Percentiles rank a stretch among this genome's conserved stretches.
These are phyloP conservation scores for Apamea monoglypha DNA, from an alignment of 2,888 invertebrate species.

Conservation along the genomic window DNA sequence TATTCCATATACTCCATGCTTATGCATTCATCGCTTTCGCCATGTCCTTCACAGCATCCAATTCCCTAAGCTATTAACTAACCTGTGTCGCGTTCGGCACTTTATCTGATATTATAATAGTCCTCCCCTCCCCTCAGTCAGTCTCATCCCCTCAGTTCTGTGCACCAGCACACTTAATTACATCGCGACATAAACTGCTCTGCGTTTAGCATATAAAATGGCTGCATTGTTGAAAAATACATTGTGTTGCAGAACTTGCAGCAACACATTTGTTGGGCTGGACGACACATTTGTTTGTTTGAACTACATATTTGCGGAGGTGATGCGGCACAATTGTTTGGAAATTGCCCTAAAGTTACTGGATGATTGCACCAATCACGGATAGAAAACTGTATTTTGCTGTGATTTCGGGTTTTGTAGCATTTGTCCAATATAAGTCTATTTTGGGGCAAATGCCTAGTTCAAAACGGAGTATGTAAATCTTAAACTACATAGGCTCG, in stretches of 20 bases:
- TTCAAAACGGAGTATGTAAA: background rate
- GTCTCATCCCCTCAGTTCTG: conserved; percentile 4
- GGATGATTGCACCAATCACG: background rate
- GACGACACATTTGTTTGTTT: conserved; percentile 28
- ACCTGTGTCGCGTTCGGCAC: conserved; percentile 23
- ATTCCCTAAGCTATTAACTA: conserved; percentile 40
- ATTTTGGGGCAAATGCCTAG: background rate
- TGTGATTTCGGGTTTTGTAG: background rate
- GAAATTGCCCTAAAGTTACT: background rate
- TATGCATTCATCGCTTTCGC: background rate
- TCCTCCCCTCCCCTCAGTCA: background rate
- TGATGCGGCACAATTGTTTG: conserved; percentile 13
- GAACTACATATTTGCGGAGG: conserved; percentile 14
- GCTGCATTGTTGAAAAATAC: conserved; percentile 20
- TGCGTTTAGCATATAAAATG: conserved; percentile 35
- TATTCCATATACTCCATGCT: background rate
- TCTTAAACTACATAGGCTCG: background rate
- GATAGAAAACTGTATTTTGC: background rate
- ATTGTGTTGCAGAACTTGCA: conserved; percentile 13
- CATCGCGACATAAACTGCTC: conserved; percentile 16
- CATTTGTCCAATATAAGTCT: background rate
- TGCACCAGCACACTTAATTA: conserved; percentile 39
- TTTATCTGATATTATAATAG: conserved; percentile 22
- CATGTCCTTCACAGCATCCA: conserved; percentile 12
- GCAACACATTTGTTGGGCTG: conserved; percentile 18